Evolutionary conservation across 2,113 vertebrate species (phyloP), one percentile per base, ranked within the genome.

Genomic region (Scortum barcoo): DNA sequence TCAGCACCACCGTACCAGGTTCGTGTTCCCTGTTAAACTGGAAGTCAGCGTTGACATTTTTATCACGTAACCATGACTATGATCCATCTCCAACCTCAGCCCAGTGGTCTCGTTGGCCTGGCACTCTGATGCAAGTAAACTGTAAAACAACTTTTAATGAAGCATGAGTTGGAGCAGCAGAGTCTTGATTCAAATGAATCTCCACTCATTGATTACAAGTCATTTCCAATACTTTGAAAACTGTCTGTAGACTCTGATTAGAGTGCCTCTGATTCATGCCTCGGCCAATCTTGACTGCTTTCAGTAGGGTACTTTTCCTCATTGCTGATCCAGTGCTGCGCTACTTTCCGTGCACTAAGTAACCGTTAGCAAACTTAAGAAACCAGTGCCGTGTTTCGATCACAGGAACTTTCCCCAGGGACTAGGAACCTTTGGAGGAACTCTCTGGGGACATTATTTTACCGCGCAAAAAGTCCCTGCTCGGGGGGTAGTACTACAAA

Each of bases 141-240:
- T 33, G 26, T 22, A 3, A 30, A 60, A 46, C 44, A 19, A 56
- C n/a, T 40, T 75, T 75, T 40, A 75, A 63, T 53, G 46, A 75
- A 38, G 12, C 26, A 48, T 3, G 24, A 33, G 20, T 36, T 50
- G 22, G 44, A 36, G 20, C 7, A 11, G n/a, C 10, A 26, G 30
- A 13, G 1, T 22, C 26, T 58, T 16, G 11, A 58, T 54, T 58
- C 40, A 60, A 36, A 51, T 38, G 0, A 51, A 51, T 38, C 30
- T 40, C 4, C 3, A 51, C 7, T 46, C 12, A 51, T 12, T 30
- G 51, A 76, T 76, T 42, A 40, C 0, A 0, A 65, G 51, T 57
- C 5, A 24, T 56, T 33, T 33, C 8, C 46, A 57, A 30, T 14
- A 28, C 28, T 65, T 54, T 54, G 11, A 26, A 65, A 53, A 63